These are phyloP conservation scores for Anarhynchus alexandrinus DNA, from an alignment of 2,113 vertebrate genomes.

Conservation along the genomic window DNA sequence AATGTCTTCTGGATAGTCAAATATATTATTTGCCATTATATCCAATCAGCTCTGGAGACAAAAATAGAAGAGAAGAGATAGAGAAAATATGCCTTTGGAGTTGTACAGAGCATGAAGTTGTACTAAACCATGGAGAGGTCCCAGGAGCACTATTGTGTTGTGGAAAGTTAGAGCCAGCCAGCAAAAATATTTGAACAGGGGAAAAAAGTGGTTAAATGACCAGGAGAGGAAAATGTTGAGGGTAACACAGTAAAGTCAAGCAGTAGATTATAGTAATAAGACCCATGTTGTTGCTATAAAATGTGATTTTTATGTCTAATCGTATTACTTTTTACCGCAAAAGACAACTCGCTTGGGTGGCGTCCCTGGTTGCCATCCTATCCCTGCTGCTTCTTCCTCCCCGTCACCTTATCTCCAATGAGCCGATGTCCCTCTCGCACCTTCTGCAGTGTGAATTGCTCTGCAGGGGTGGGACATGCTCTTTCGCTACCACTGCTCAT, in stretches of 20 bases:
- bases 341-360: neutral
- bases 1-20: neutral
- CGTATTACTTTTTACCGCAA: neutral
- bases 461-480: neutral
- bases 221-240: neutral
- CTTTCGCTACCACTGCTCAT: neutral
- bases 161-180: neutral
- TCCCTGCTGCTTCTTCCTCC: neutral
- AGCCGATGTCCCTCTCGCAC: rapidly evolving
- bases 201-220: neutral
- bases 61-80: neutral
- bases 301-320: neutral
- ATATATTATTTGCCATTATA: neutral
- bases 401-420: neutral
- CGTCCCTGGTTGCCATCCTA: neutral
- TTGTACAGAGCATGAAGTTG: neutral
- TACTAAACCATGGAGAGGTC: neutral
- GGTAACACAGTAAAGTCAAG: neutral
- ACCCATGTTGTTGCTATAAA: neutral
- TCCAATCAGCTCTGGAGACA: neutral
- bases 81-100: neutral
- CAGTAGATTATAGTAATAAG: neutral
- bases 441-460: neutral
- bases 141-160: neutral
- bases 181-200: neutral